phyloP scores from a whole-genome alignment of 1,140 invertebrate species.

The Bombus ignitus region DNA sequence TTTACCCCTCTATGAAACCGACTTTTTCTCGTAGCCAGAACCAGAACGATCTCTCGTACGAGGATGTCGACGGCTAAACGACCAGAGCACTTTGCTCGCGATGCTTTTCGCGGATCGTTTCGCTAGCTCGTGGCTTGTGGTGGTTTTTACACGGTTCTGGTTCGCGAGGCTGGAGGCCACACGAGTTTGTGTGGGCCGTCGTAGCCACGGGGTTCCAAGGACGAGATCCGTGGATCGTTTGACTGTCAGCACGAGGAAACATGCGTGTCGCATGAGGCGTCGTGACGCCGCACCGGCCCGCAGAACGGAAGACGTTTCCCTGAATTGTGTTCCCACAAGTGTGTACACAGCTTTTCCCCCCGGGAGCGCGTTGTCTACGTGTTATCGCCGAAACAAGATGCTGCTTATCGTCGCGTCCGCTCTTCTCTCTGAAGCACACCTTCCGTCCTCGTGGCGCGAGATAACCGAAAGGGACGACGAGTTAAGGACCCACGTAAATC shows the following conservation, averaged over 20 bases:
- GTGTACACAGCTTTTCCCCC: conserved; percentile 17
- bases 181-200: not conserved
- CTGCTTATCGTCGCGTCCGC: conserved; percentile 36
- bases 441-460: conserved; percentile 24
- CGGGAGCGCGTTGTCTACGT: not conserved
- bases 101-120: conserved; percentile 48
- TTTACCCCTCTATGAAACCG: not conserved
- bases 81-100: conserved; percentile 44
- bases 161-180: not conserved
- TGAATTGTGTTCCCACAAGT: conserved; percentile 46
- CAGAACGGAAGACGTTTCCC: conserved; percentile 45
- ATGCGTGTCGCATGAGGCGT: conserved; percentile 39
- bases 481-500: conserved; percentile 22
- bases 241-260: conserved; percentile 48
- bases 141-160: conserved; percentile 7
- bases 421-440: conserved; percentile 30
- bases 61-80: conserved; percentile 47
- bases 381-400: conserved; percentile 43
- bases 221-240: conserved; percentile 42
- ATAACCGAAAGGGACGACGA: conserved; percentile 33
- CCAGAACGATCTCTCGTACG: conserved; percentile 5
- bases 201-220: conserved; percentile 6
- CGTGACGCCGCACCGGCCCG: not conserved
- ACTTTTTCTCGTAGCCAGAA: not conserved
- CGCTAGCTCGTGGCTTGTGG: not conserved